These are phyloP conservation scores for Euproctis similis DNA, from an alignment of 2,888 invertebrate genomes.

Conservation along the genomic window DNA sequence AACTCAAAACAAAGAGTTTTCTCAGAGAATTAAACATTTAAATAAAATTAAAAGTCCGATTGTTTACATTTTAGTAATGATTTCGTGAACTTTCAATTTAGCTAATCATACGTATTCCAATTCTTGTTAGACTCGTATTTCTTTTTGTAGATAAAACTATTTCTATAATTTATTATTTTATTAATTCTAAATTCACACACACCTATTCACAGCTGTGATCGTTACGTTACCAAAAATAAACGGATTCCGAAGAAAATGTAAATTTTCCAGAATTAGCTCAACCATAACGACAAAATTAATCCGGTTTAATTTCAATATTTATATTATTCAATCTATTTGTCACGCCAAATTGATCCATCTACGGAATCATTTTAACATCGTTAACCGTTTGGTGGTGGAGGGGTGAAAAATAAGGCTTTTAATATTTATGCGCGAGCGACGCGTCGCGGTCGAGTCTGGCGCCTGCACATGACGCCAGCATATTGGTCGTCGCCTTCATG, in stretches of 20 bases:
- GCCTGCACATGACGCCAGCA: slow-evolving; percentile 43
- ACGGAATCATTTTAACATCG: slow-evolving; percentile 19
- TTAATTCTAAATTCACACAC: too few relatives aligned
- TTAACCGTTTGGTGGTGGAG: slow-evolving; percentile 26
- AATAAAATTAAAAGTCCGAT: too few relatives aligned
- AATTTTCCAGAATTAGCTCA: slow-evolving; percentile 26
- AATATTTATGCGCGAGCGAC: slow-evolving; percentile 32
- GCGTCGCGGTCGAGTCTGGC: slow-evolving; percentile 34
- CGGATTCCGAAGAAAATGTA: slow-evolving; percentile 24
- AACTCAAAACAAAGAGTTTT: too few relatives aligned
- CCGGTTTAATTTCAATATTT: slow-evolving; percentile 29
- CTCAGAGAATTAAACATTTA: too few relatives aligned
- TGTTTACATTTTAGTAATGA: too few relatives aligned
- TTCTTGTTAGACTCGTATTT: too few relatives aligned
- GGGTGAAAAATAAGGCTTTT: slow-evolving; percentile 25
- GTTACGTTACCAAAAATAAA: slow-evolving; percentile 12
- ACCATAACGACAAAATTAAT: slow-evolving; percentile 24
- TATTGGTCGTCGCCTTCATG: slow-evolving; percentile 27
- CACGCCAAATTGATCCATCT: slow-evolving; percentile 21
- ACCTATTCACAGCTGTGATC: too few relatives aligned
- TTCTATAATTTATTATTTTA: too few relatives aligned
- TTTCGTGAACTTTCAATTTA: too few relatives aligned
- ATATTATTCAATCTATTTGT: slow-evolving; percentile 27
- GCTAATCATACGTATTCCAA: too few relatives aligned
- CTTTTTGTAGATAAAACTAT: too few relatives aligned